A percentile compares a stretch with the other conserved stretches of the same genome.
Evolutionary conservation across 2,888 invertebrate genomes (phyloP).

Genomic region (Protophormia terraenovae): DNA sequence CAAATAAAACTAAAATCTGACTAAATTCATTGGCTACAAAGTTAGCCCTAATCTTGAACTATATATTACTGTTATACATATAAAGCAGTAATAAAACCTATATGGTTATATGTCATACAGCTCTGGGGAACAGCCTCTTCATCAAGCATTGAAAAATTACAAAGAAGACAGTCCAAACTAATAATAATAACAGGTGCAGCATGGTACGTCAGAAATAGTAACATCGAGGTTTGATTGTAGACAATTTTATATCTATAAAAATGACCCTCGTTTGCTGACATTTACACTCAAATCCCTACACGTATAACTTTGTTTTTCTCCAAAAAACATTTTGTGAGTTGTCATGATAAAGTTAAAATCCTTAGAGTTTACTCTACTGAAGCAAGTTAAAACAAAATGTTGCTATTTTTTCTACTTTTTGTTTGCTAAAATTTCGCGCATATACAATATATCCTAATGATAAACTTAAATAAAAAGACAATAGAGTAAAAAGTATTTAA

Average conservation of each 20-base stretch:
- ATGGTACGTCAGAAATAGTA: neutral
- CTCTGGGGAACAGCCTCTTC: no score
- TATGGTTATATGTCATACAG: no score
- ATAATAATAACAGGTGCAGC: neutral
- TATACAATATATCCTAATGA: conserved; percentile 30
- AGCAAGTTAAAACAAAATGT: no score
- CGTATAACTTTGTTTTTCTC: neutral
- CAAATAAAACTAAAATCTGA: no score
- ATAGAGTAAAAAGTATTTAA: neutral
- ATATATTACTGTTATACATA: no score
- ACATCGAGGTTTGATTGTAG: no score
- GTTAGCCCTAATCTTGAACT: no score
- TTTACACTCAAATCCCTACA: neutral
- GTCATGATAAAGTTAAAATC: conserved; percentile 13
- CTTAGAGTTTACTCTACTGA: neutral
- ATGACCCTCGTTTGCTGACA: neutral
- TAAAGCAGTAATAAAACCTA: no score
- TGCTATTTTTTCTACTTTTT: neutral
- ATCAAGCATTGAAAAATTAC: no score
- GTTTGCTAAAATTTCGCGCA: neutral
- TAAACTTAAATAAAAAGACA: conserved; percentile 20
- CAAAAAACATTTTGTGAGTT: neutral
- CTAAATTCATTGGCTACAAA: no score
- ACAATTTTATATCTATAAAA: no score
- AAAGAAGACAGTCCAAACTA: no score